phyloP scores from a whole-genome alignment of 2,113 vertebrate genomes.

The Erythrolamprus reginae region DNA sequence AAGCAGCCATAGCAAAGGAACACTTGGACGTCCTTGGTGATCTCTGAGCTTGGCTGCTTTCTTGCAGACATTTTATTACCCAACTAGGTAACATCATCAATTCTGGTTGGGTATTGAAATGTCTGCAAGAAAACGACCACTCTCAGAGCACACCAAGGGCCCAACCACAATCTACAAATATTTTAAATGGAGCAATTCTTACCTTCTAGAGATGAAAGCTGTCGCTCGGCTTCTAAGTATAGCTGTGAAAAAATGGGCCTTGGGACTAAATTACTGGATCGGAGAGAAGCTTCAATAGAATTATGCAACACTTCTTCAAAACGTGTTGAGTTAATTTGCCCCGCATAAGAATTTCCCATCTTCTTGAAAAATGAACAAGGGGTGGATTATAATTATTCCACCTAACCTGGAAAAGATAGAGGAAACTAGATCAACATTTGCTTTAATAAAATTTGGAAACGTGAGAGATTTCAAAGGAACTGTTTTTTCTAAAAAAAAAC shows the following conservation, averaged over 20 bases:
- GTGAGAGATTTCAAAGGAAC: neutral
- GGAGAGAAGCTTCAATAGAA: slow-evolving; percentile 94
- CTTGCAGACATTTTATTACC: neutral
- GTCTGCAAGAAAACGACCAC: neutral
- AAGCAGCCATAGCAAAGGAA: neutral
- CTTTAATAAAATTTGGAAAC: slow-evolving; percentile 12
- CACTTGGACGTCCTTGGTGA: neutral
- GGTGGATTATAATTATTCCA: neutral
- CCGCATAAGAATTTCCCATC: slow-evolving; percentile 97
- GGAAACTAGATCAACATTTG: slow-evolving; percentile 16
- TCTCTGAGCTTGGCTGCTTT: neutral
- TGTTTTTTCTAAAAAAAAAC: slow-evolving; percentile 28
- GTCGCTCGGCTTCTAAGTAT: slow-evolving; percentile 89
- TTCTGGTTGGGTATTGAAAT: neutral
- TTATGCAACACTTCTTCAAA: slow-evolving; percentile 95
- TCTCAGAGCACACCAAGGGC: neutral
- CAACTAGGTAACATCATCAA: neutral
- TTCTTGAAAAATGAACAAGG: slow-evolving; percentile 36
- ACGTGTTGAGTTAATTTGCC: slow-evolving; percentile 87
- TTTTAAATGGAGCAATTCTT: slow-evolving; percentile 36
- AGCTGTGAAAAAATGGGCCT: slow-evolving; percentile 93
- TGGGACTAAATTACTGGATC: slow-evolving; percentile 86
- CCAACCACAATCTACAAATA: neutral
- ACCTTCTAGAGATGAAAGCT: slow-evolving; percentile 77
- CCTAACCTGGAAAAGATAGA: neutral